A percentile compares a stretch with the other conserved stretches of the same genome.
phyloP scores from a whole-genome alignment of 2,113 vertebrate species.

The Miniopterus natalensis region DNA sequence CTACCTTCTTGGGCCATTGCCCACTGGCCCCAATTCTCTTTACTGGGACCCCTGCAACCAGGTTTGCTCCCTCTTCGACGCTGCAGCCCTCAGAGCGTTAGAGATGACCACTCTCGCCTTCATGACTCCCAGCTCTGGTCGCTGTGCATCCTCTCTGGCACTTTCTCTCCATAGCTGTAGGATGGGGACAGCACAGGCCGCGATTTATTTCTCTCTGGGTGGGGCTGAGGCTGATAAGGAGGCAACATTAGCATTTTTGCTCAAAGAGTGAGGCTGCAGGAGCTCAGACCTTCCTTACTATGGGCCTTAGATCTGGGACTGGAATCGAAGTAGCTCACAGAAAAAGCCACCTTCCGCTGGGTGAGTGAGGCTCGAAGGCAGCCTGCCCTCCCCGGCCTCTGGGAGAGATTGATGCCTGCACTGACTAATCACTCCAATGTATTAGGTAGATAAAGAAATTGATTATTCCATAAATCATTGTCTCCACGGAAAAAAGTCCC shows the following conservation, averaged over 20 bases:
- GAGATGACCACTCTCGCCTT: not conserved
- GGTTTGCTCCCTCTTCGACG: not conserved
- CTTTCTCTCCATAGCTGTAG: not conserved
- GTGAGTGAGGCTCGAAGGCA: conserved; percentile 41
- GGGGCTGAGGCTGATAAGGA: not conserved
- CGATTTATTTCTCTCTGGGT: not conserved
- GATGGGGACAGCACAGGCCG: fast-evolving
- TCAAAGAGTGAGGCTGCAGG: not conserved
- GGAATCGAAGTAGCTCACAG: not conserved
- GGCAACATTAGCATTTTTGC: not conserved
- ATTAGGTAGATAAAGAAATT: conserved; percentile 95
- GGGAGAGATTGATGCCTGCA: conserved; percentile 90
- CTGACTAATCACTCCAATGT: conserved; percentile 92
- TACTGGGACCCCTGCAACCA: not conserved
- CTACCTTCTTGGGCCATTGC: not conserved
- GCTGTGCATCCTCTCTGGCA: not conserved
- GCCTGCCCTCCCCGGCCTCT: conserved; percentile 84
- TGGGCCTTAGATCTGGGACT: not conserved
- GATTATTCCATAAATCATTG: conserved; percentile 94
- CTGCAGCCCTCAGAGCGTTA: not conserved
- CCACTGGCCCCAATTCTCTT: not conserved
- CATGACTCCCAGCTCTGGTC: not conserved
- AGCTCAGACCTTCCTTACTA: conserved; percentile 57
- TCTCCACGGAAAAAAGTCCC: conserved; percentile 82
- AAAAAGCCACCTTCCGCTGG: conserved; percentile 6